Conservation (phyloP, 2,797 vertebrate genomes). For the Pipistrellus pygmaeus region DNA sequence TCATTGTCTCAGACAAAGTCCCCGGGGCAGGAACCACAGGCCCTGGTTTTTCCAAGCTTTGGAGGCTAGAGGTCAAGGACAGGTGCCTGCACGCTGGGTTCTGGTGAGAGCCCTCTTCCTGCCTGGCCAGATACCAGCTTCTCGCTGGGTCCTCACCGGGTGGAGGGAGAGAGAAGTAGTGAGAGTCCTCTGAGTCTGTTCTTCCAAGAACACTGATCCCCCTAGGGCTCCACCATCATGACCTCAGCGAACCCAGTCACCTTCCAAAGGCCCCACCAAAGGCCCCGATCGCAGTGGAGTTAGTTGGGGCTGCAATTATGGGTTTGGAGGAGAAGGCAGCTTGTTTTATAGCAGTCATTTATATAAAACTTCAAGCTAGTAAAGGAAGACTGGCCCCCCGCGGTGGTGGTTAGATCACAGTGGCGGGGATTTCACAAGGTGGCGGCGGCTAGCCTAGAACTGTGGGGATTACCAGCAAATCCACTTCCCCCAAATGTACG, state of each 20-base stretch:
- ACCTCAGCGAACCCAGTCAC: neutral
- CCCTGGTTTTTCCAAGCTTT: accelerated
- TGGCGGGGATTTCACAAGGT: neutral
- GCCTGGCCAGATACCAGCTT: neutral
- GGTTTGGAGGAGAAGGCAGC: no score
- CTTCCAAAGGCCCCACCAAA: neutral
- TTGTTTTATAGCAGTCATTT: neutral
- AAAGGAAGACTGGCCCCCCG: neutral
- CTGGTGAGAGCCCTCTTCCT: neutral
- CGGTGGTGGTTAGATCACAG: neutral
- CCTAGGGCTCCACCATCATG: neutral
- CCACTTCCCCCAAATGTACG: neutral
- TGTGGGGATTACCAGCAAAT: neutral
- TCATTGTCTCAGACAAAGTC: accelerated
- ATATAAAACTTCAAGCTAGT: neutral
- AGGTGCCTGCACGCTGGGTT: neutral
- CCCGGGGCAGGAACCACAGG: neutral
- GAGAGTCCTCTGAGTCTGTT: neutral
- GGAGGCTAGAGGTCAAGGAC: neutral
- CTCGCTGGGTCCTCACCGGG: neutral
- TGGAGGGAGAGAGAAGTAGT: neutral
- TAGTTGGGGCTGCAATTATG: neutral
- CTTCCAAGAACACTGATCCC: neutral
- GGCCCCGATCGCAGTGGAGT: neutral
- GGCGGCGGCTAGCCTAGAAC: neutral